Percentiles rank a stretch among this genome's conserved stretches.
Conservation (phyloP, 2,797 vertebrate species). For the Aplochiton taeniatus region DNA sequence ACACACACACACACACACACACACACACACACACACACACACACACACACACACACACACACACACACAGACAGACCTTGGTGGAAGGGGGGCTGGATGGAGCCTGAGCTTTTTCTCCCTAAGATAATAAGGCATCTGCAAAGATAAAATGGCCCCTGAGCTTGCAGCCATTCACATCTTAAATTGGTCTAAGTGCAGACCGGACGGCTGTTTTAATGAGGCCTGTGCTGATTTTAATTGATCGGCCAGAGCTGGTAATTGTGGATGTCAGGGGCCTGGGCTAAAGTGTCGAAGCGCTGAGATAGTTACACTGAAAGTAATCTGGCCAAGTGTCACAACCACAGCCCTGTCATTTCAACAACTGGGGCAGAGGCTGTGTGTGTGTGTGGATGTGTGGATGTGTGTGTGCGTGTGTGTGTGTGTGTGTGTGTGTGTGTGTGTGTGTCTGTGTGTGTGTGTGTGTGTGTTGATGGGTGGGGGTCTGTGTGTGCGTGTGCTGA, state of each 20-base stretch:
- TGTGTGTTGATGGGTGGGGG: background rate
- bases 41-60: too few species aligned
- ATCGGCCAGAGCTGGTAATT: slow-evolving; percentile 51
- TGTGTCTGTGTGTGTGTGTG: slow-evolving; percentile 9
- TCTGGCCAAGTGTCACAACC: slow-evolving; percentile 14
- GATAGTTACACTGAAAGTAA: slow-evolving; percentile 40
- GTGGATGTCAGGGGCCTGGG: slow-evolving; percentile 39
- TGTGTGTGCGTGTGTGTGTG: slow-evolving; percentile 7
- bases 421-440: slow-evolving; percentile 24
- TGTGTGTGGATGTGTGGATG: slow-evolving; percentile 11
- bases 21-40: too few species aligned
- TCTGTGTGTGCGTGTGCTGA: background rate
- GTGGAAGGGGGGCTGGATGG: background rate
- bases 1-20: too few species aligned
- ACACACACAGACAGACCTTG: too few species aligned
- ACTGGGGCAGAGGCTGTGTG: background rate
- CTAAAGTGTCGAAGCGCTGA: slow-evolving; percentile 33
- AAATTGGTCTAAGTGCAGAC: slow-evolving; percentile 43
- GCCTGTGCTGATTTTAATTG: slow-evolving; percentile 49
- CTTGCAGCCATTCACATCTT: slow-evolving; percentile 40
- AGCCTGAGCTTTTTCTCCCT: slow-evolving; percentile 7
- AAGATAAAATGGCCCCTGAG: slow-evolving; percentile 35
- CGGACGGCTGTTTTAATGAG: slow-evolving; percentile 40
- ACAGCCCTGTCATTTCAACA: slow-evolving; percentile 26
- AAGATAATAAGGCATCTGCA: slow-evolving; percentile 42